Percentiles rank a stretch among this genome's conserved stretches.
These are phyloP conservation scores for Orestias chungarensis DNA, from an alignment of 2,797 vertebrate species.

Conservation along the genomic window DNA sequence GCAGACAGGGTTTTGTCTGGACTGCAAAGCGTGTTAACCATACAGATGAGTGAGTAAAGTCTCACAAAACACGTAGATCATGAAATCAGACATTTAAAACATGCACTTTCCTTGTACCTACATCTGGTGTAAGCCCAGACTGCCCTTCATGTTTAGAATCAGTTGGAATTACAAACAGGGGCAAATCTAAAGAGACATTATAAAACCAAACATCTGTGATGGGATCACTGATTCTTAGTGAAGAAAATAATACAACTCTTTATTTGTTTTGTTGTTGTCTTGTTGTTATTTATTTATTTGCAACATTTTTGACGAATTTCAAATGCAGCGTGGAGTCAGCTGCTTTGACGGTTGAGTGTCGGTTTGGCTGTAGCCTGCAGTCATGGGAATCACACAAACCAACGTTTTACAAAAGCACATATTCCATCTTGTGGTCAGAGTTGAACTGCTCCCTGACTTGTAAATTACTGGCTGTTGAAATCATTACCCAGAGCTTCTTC, in stretches of 20 bases:
- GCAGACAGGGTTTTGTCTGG: too few species aligned
- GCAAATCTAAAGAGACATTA: too few species aligned
- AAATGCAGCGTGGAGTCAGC: neutral
- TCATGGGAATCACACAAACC: too few species aligned
- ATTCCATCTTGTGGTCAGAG: neutral
- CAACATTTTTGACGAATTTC: neutral
- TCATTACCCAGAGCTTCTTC: constrained; percentile 15
- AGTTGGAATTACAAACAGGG: too few species aligned
- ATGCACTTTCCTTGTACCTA: too few species aligned
- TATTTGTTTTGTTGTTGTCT: neutral
- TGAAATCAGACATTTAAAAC: too few species aligned
- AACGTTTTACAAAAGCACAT: neutral
- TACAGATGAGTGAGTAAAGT: too few species aligned
- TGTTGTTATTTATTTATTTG: neutral
- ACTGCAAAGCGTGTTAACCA: too few species aligned
- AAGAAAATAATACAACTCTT: neutral
- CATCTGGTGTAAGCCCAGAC: too few species aligned
- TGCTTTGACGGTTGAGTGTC: neutral
- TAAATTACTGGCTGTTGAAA: constrained; percentile 16
- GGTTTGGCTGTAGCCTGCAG: neutral
- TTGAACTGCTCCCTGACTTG: constrained; percentile 19
- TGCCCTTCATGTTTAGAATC: too few species aligned
- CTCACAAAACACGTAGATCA: too few species aligned
- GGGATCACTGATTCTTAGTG: neutral
- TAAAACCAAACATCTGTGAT: too few species aligned